Conservation (phyloP, 2,113 vertebrate species). For the Anser cygnoides region DNA sequence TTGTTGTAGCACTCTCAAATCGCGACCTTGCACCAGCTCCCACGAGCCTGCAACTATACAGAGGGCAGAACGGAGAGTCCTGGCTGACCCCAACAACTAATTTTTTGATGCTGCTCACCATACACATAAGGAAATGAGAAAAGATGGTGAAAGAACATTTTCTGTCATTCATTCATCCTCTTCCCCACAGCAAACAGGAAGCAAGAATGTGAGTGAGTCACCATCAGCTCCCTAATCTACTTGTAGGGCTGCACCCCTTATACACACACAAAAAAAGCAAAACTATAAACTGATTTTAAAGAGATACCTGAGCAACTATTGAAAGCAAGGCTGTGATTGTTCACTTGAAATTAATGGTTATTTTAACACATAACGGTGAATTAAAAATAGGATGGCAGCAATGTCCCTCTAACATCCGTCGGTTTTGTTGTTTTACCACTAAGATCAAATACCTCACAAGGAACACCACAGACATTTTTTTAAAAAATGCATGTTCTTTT, state of each 20-base stretch:
- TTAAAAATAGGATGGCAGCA: slow-evolving; percentile 66
- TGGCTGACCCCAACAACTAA: neutral
- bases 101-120: neutral
- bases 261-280: neutral
- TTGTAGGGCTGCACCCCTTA: neutral
- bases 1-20: neutral
- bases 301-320: slow-evolving; percentile 24
- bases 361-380: slow-evolving; percentile 72
- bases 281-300: slow-evolving; percentile 37
- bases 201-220: neutral
- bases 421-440: slow-evolving; percentile 65
- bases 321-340: slow-evolving; percentile 41
- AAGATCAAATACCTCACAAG: slow-evolving; percentile 71
- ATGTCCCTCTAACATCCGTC: slow-evolving; percentile 4
- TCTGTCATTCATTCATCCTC: neutral
- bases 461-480: slow-evolving; percentile 70
- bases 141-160: neutral
- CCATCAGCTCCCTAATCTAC: neutral
- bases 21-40: fast-evolving
- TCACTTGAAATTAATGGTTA: slow-evolving; percentile 19
- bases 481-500: slow-evolving; percentile 71
- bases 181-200: neutral
- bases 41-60: neutral
- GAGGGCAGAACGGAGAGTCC: neutral
- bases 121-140: neutral